phyloP scores from a whole-genome alignment of 2,797 vertebrate species.

The Neosilurus hyrtlii region DNA sequence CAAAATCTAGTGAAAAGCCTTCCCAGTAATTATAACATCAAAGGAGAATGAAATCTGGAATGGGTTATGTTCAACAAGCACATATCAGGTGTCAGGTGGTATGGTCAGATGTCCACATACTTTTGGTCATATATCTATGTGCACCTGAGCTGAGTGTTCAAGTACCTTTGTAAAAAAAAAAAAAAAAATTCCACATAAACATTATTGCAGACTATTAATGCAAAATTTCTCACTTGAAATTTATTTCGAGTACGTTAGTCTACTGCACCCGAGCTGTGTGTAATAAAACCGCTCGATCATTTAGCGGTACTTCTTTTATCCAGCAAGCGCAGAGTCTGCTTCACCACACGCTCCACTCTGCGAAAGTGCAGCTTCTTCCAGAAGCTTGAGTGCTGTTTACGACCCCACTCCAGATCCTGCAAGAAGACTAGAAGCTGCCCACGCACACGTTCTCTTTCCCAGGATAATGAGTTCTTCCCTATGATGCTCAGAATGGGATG shows the following conservation, averaged over 20 bases:
- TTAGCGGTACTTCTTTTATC: conserved; percentile 64
- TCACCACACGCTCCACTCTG: conserved; percentile 81
- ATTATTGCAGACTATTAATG: not conserved
- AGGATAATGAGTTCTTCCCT: conserved; percentile 80
- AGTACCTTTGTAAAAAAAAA: not conserved
- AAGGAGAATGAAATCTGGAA: not conserved
- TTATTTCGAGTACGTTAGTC: too few relatives aligned
- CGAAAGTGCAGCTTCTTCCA: conserved; percentile 89
- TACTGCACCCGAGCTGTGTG: not conserved
- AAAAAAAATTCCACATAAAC: not conserved
- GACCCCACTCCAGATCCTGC: conserved; percentile 86
- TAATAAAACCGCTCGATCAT: conserved; percentile 7
- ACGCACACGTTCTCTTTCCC: conserved; percentile 78
- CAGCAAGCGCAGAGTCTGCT: conserved; percentile 74
- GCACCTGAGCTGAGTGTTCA: not conserved
- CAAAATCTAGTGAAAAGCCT: not conserved
- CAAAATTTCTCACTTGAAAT: not conserved
- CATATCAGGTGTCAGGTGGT: not conserved
- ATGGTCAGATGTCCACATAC: not conserved
- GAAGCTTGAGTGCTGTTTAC: conserved; percentile 78
- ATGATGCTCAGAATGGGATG: conserved; percentile 84
- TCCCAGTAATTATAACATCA: not conserved
- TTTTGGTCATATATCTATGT: not conserved
- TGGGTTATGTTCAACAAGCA: not conserved
- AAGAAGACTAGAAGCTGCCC: conserved; percentile 85